Evolutionary conservation across 2,113 vertebrate genomes (phyloP).

Genomic region (Hydrochoerus hydrochaeris): DNA sequence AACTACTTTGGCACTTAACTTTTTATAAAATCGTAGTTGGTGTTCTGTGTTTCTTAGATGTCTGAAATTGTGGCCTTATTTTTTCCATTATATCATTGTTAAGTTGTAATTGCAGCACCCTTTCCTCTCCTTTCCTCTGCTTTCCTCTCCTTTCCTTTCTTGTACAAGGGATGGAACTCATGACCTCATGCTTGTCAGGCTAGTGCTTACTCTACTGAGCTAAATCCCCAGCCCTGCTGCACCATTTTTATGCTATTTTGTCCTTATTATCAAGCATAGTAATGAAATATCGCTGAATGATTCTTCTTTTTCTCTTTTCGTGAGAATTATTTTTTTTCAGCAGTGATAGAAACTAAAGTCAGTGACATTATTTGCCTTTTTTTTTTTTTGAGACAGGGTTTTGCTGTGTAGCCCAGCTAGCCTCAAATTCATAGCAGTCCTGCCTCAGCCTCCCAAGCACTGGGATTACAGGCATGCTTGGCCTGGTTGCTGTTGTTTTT

Average conservation of each 20-base stretch:
- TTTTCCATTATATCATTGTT: constrained; percentile 13
- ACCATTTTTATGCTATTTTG: neutral
- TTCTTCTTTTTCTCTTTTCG: neutral
- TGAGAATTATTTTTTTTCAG: constrained; percentile 20
- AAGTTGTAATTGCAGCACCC: neutral
- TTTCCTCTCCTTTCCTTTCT: no score
- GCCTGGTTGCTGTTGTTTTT: neutral
- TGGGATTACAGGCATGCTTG: neutral
- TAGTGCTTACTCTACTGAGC: no score
- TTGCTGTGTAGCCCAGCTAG: neutral
- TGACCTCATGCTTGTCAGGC: no score
- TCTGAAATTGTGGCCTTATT: neutral
- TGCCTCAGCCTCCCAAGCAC: neutral
- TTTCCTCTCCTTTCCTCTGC: neutral
- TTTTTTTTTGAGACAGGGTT: neutral
- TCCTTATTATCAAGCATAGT: neutral
- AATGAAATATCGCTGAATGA: neutral
- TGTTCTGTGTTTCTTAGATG: constrained; percentile 24
- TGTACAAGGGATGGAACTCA: no score
- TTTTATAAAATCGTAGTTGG: neutral
- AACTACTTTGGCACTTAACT: neutral
- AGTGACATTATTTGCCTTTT: neutral
- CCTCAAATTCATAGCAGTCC: neutral
- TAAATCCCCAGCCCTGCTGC: neutral
- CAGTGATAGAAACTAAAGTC: neutral